Evolutionary conservation across 2,888 invertebrate genomes (phyloP).

Genomic region (Sylvicola fuscatus): DNA sequence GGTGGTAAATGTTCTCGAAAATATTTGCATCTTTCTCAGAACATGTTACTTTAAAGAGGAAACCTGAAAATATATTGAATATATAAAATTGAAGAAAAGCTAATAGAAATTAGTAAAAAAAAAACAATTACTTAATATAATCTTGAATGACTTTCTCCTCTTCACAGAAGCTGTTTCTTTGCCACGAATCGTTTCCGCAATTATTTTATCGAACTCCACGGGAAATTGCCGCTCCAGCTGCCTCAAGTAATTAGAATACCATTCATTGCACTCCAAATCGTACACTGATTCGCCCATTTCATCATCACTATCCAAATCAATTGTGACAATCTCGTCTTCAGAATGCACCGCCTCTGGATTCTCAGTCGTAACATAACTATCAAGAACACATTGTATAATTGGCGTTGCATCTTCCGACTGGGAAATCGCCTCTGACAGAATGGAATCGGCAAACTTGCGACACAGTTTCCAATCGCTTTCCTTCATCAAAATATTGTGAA

Average conservation of each 20-base stretch:
- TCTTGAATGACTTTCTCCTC: constrained; percentile 23
- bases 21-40: constrained; percentile 31
- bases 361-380: constrained; percentile 15
- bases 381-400: constrained; percentile 21
- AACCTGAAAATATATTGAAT: constrained; percentile 16
- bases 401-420: not conserved
- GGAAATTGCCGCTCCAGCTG: constrained; percentile 51
- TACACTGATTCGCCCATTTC: constrained; percentile 14
- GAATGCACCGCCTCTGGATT: constrained; percentile 4
- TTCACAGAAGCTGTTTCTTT: too few relatives aligned
- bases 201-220: constrained; percentile 41
- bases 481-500: constrained; percentile 30
- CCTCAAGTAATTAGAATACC: constrained; percentile 35
- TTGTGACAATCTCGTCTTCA: constrained; percentile 4
- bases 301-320: constrained; percentile 19
- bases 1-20: constrained; percentile 52
- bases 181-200: constrained; percentile 31
- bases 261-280: constrained; percentile 20
- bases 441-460: constrained; percentile 20
- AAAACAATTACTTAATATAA: constrained; percentile 16
- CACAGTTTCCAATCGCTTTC: constrained; percentile 28
- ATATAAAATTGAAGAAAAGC: constrained; percentile 1
- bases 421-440: too few relatives aligned
- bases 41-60: constrained; percentile 33
- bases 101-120: not conserved